Percentiles rank a stretch among this genome's conserved stretches.
These are phyloP conservation scores for Arremon aurantiirostris DNA, from an alignment of 2,797 vertebrate genomes.

Conservation along the genomic window DNA sequence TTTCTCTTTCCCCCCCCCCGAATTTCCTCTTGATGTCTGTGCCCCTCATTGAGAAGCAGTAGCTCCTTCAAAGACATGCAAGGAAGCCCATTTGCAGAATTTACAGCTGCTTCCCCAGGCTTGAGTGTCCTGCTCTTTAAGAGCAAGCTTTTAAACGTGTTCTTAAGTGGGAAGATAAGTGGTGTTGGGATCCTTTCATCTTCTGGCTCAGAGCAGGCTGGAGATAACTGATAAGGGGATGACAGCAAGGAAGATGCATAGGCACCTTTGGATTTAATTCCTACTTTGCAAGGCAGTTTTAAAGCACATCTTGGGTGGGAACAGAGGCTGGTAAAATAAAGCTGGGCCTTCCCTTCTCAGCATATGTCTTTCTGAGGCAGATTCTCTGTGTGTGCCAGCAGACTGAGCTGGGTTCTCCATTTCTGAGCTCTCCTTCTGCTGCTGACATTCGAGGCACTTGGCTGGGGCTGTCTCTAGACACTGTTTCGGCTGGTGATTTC, in stretches of 20 bases:
- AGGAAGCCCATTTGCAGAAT: constrained; percentile 23
- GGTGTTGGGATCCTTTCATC: constrained; percentile 50
- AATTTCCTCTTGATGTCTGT: not conserved
- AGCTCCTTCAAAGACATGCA: constrained; percentile 5
- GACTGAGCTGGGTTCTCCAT: not conserved
- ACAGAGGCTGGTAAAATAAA: constrained; percentile 59
- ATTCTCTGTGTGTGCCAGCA: constrained; percentile 28
- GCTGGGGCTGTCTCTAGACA: constrained; percentile 4
- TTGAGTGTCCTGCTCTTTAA: not conserved
- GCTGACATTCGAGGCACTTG: constrained; percentile 39
- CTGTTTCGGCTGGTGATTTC: constrained; percentile 26
- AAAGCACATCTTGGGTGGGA: constrained; percentile 49
- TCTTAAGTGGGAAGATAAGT: constrained; percentile 58
- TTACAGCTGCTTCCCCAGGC: constrained; percentile 28
- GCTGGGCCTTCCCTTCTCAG: constrained; percentile 40
- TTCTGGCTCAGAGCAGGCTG: constrained; percentile 32
- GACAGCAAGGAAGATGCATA: constrained; percentile 15
- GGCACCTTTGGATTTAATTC: constrained; percentile 59
- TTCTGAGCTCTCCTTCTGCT: constrained; percentile 30
- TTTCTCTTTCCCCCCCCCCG: not conserved
- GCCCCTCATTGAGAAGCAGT: not conserved
- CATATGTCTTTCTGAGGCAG: constrained; percentile 42
- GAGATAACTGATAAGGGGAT: constrained; percentile 46
- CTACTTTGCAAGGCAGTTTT: constrained; percentile 31
- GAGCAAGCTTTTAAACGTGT: constrained; percentile 35